Evolutionary conservation across 2,113 vertebrate genomes (phyloP).

Genomic region (Centropristis striata): DNA sequence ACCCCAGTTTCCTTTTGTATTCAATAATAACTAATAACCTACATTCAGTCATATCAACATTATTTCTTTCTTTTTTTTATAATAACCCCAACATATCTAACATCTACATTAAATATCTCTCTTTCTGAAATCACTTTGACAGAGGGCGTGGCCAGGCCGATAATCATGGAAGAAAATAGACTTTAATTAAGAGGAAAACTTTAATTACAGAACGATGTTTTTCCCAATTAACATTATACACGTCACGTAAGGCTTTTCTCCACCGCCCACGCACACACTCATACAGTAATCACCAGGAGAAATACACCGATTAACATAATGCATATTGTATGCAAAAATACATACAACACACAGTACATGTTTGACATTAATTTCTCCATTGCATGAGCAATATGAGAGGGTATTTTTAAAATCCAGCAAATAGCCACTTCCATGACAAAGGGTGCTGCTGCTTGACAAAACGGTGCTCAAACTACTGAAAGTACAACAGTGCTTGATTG

Average conservation of each 20-base stretch:
- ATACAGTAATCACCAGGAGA: slow-evolving; percentile 53
- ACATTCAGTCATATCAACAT: slow-evolving; percentile 5
- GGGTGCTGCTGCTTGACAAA: slow-evolving; percentile 61
- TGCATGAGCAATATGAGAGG: slow-evolving; percentile 52
- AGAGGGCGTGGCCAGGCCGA: not conserved
- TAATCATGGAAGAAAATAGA: slow-evolving; percentile 18
- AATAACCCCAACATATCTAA: not conserved
- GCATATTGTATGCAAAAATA: slow-evolving; percentile 75
- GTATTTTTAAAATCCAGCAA: slow-evolving; percentile 35
- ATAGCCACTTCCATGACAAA: slow-evolving; percentile 57
- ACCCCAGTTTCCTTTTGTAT: not conserved
- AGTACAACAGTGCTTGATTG: slow-evolving; percentile 61
- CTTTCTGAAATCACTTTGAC: not conserved
- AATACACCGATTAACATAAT: slow-evolving; percentile 50
- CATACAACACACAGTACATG: slow-evolving; percentile 66
- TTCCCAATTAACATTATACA: slow-evolving; percentile 75
- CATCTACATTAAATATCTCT: slow-evolving; percentile 5
- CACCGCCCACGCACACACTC: slow-evolving; percentile 44
- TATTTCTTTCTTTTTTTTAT: not conserved
- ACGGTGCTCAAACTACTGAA: slow-evolving; percentile 53
- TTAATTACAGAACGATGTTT: slow-evolving; percentile 74
- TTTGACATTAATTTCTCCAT: slow-evolving; percentile 48
- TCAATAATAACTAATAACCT: not conserved
- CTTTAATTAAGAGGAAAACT: slow-evolving; percentile 52
- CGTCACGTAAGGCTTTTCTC: slow-evolving; percentile 38